Evolutionary conservation across 2,888 invertebrate species (phyloP).

Genomic region (Helleia helle): DNA sequence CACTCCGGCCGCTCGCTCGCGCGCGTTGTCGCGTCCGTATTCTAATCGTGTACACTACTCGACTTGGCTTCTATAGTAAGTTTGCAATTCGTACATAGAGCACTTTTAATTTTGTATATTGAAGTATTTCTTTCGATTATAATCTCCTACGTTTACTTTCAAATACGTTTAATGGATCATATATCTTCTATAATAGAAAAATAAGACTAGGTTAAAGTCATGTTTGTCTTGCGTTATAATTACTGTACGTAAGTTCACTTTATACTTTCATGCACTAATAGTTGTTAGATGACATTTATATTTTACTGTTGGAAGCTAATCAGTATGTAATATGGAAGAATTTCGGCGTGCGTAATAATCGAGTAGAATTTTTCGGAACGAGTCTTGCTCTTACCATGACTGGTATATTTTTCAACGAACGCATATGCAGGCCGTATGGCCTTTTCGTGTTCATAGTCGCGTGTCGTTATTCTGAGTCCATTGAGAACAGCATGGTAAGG

Average conservation of each 20-base stretch:
- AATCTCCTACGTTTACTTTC: conserved; percentile 36
- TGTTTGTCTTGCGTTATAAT: conserved; percentile 56
- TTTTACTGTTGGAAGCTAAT: conserved; percentile 61
- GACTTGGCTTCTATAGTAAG: conserved; percentile 62
- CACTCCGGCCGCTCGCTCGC: conserved; percentile 33
- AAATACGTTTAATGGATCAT: conserved; percentile 44
- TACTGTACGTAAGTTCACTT: conserved; percentile 63
- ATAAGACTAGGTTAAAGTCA: conserved; percentile 64
- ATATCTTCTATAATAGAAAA: conserved; percentile 57
- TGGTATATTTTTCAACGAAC: conserved; percentile 16
- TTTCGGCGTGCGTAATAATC: conserved; percentile 52
- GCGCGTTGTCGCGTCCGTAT: conserved; percentile 56
- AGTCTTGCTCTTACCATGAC: conserved; percentile 35
- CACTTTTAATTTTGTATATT: conserved; percentile 48
- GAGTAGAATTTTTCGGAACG: conserved; percentile 38
- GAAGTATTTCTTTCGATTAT: conserved; percentile 54
- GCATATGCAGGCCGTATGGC: conserved; percentile 14
- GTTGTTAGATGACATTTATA: conserved; percentile 49
- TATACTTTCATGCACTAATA: conserved; percentile 66
- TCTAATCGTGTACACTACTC: conserved; percentile 58
- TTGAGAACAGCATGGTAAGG: conserved; percentile 27
- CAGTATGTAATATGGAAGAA: conserved; percentile 54
- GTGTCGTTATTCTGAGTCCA: conserved; percentile 18
- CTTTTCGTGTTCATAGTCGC: conserved; percentile 18
- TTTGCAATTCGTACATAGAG: conserved; percentile 53